Evolutionary conservation across 1,140 invertebrate species (phyloP).

Genomic region (Cherax destructor): DNA sequence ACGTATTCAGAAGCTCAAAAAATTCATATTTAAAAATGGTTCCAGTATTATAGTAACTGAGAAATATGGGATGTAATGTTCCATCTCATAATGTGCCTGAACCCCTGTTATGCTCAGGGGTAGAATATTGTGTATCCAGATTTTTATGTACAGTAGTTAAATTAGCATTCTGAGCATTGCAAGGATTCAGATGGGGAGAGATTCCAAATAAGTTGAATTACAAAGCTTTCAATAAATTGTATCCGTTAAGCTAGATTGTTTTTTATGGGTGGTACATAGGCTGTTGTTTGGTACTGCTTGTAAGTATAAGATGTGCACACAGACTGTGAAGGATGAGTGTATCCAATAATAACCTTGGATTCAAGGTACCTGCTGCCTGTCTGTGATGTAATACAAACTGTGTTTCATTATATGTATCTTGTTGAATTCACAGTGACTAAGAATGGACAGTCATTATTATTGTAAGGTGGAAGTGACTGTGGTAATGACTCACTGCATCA

Average conservation of each 20-base stretch:
- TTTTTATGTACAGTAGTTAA: conserved; percentile 23
- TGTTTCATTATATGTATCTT: conserved; percentile 9
- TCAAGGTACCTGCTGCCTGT: conserved; percentile 36
- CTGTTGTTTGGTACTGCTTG: conserved; percentile 34
- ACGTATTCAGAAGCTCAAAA: not conserved
- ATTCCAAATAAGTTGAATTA: conserved; percentile 1
- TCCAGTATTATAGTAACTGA: not conserved
- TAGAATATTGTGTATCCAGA: conserved; percentile 37
- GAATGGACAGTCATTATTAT: conserved; percentile 3
- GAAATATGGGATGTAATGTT: not conserved
- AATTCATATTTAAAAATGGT: not conserved
- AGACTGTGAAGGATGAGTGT: conserved; percentile 8
- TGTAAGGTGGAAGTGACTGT: not conserved
- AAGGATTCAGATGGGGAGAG: conserved; percentile 32
- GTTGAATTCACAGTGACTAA: conserved; percentile 16
- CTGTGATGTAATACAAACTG: conserved; percentile 41
- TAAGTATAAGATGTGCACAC: conserved; percentile 17
- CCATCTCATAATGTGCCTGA: conserved; percentile 22
- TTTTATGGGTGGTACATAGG: conserved; percentile 28
- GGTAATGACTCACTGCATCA: not conserved
- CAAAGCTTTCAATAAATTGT: conserved; percentile 43
- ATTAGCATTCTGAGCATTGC: conserved; percentile 23
- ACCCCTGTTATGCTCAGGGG: conserved; percentile 14
- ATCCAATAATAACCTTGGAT: conserved; percentile 12
- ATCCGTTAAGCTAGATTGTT: conserved; percentile 45